Evolutionary conservation across 2,797 vertebrate species (phyloP).

Genomic region (Nannoperca obscura): DNA sequence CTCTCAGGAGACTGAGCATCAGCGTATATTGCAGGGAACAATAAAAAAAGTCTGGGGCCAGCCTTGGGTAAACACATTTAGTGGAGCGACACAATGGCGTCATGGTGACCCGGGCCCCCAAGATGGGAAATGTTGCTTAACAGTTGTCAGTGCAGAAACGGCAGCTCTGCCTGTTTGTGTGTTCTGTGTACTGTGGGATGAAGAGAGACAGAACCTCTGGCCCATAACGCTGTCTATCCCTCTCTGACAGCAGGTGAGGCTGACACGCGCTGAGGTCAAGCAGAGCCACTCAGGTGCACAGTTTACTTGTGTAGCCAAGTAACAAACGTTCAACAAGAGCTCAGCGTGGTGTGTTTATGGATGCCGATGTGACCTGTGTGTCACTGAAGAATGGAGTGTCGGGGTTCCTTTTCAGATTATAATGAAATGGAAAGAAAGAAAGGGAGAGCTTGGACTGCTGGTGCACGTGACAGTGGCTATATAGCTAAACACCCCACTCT

Average conservation of each 20-base stretch:
- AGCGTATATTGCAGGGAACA: conserved; percentile 54
- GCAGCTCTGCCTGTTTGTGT: conserved; percentile 19
- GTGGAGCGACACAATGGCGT: conserved; percentile 54
- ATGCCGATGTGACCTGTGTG: conserved; percentile 62
- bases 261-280: conserved; percentile 62
- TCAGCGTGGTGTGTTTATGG: conserved; percentile 59
- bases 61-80: conserved; percentile 74
- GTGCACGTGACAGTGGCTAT: not conserved
- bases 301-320: conserved; percentile 75
- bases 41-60: conserved; percentile 68
- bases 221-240: conserved; percentile 5
- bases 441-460: not conserved
- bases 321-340: conserved; percentile 67
- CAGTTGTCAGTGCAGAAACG: conserved; percentile 13
- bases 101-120: conserved; percentile 41
- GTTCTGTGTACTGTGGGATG: conserved; percentile 23
- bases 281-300: conserved; percentile 67
- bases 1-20: conserved; percentile 65
- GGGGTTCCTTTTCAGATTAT: conserved; percentile 19
- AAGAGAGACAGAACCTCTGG: conserved; percentile 66
- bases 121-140: conserved; percentile 47
- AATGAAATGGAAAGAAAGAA: conserved; percentile 20
- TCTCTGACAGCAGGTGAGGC: conserved; percentile 67
- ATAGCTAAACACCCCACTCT: conserved; percentile 74
- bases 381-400: conserved; percentile 50